Evolutionary conservation across 2,113 vertebrate genomes (phyloP).

Genomic region (Myanophis thanlyinensis): DNA sequence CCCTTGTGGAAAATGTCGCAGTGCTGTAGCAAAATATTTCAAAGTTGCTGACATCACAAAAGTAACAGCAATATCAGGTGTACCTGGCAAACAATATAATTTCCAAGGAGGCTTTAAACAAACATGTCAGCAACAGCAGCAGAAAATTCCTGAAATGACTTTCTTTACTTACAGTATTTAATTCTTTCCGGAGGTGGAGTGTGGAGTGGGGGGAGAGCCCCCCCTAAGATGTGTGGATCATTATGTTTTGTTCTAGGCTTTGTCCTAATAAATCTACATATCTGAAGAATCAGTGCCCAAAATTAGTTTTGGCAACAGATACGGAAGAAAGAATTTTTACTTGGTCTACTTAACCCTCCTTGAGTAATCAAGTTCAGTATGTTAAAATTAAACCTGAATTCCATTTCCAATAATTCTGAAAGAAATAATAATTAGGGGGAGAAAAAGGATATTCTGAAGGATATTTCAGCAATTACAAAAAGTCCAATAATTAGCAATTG

Average conservation of each 20-base stretch:
- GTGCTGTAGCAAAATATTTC: background rate
- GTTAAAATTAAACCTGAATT: constrained; percentile 17
- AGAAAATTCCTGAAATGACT: constrained; percentile 7
- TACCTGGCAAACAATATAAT: constrained; percentile 46
- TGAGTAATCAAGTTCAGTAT: constrained; percentile 51
- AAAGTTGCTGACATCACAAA: background rate
- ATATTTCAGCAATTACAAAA: background rate
- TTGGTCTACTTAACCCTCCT: constrained; percentile 46
- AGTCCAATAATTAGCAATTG: background rate
- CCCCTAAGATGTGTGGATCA: constrained; percentile 30
- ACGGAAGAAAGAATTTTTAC: constrained; percentile 53
- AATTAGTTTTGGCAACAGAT: constrained; percentile 45
- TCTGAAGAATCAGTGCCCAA: constrained; percentile 6
- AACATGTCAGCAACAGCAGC: constrained; percentile 22
- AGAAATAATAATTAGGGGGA: background rate
- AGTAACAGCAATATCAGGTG: background rate
- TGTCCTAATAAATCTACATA: constrained; percentile 39
- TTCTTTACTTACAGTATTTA: constrained; percentile 43
- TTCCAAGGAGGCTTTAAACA: constrained; percentile 50
- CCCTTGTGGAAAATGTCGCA: background rate
- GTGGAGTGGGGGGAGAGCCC: background rate
- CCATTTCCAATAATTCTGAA: background rate
- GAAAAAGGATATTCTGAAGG: background rate
- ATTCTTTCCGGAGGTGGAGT: constrained; percentile 12
- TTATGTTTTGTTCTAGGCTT: constrained; percentile 48